Evolutionary conservation across 1,140 invertebrate species (phyloP), one percentile per base, ranked within the genome.

Genomic region (Pararge aegeria): DNA sequence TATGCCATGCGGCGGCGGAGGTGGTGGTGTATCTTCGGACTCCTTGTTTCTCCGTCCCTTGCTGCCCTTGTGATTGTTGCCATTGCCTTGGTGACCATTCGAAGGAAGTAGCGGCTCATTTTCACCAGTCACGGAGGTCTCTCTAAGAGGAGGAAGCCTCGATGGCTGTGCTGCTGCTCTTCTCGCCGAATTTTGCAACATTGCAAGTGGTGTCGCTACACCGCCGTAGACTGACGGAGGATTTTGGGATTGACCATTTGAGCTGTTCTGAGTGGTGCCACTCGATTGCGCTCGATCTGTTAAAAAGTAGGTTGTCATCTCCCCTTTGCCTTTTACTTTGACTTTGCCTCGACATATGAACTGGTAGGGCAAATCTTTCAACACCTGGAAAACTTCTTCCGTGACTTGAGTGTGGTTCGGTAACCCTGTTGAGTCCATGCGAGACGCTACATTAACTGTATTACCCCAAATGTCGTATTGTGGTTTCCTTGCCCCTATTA

Each of bases 391-490:
- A 1, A 96, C 95, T 82, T 97, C 96, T 84, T 97, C 95, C 0
- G 96, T 97, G 0, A 96, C 94, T 91, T 97, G 96, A 10, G 94
- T 96, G 77, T 96, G 95, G 79, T 96, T 96, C 0, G 95, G 95
- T 38, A 96, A 90, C 0, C 96, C 95, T 0, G 96, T 97, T 1
- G 95, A 96, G 77, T 97, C 96, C 96, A 97, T 97, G 4, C 96
- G 91, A 77, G 95, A 97, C 1, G 97, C 97, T 1, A 98, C 95
- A 87, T 98, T 98, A 1, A 98, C 97, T 9, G 97, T 97, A 85
- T 98, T 98, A 1, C 97, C 97, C 97, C 97, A 98, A 71, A 98
- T 98, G 80, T 98, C 97, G 83, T 98, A 98, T 76, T 98, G 97
- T 10, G 97, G 97, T 85, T 98, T 98, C 42, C 96, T 91, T 0